A percentile compares a stretch with the other conserved stretches of the same genome.
Evolutionary conservation across 2,888 invertebrate species (phyloP).

Genomic region (Sylvicola cinctus): DNA sequence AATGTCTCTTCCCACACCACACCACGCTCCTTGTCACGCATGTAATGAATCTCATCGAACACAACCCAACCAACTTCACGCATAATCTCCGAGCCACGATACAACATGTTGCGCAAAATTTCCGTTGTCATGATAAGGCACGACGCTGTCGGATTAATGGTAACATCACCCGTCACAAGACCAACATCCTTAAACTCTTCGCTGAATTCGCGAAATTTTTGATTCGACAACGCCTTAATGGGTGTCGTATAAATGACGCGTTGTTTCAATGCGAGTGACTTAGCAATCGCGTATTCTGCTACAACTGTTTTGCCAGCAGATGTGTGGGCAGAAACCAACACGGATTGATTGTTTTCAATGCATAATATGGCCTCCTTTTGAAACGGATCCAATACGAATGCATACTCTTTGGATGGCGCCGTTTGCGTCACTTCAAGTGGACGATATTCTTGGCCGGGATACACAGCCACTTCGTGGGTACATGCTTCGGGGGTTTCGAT

Average conservation of each 20-base stretch:
- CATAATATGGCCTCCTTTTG: slow-evolving; percentile 93
- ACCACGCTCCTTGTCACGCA: slow-evolving; percentile 97
- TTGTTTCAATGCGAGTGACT: slow-evolving; percentile 83
- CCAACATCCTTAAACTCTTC: slow-evolving; percentile 98
- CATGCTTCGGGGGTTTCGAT: slow-evolving; percentile 84
- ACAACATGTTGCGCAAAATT: slow-evolving; percentile 96
- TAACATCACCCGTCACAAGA: slow-evolving; percentile 95
- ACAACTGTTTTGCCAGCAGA: slow-evolving; percentile 99
- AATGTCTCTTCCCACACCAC: slow-evolving; percentile 97
- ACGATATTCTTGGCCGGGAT: slow-evolving; percentile 64
- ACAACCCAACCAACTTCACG: slow-evolving; percentile 99
- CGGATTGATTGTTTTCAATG: slow-evolving; percentile 94
- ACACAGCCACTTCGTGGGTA: slow-evolving; percentile 89
- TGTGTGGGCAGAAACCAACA: slow-evolving; percentile 96
- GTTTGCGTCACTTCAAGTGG: slow-evolving; percentile 32
- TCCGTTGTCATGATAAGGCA: slow-evolving; percentile 99
- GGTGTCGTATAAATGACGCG: slow-evolving; percentile 99
- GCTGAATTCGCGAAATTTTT: slow-evolving; percentile 93
- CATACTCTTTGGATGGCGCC: slow-evolving; percentile 78
- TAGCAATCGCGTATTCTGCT: slow-evolving; percentile 92
- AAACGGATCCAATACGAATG: slow-evolving; percentile 91
- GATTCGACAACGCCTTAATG: slow-evolving; percentile 97
- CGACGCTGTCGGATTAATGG: slow-evolving; percentile 94
- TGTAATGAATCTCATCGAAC: slow-evolving; percentile 99
- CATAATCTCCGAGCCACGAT: slow-evolving; percentile 96